A percentile compares a stretch with the other conserved stretches of the same genome.
phyloP scores from a whole-genome alignment of 2,113 vertebrate genomes.

The Saimiri boliviensis region DNA sequence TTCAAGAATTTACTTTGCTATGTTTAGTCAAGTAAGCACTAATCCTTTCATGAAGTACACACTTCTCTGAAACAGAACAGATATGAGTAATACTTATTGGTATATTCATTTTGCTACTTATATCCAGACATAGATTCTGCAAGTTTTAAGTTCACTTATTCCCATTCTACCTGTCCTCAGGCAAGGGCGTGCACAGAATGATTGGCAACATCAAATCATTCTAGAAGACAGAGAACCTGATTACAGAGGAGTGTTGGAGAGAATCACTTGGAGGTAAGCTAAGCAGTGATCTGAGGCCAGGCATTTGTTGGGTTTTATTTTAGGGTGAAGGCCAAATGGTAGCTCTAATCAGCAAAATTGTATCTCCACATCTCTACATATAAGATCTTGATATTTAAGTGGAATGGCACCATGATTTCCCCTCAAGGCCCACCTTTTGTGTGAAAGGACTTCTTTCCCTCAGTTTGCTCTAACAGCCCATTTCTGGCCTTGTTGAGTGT shows the following conservation, averaged over 20 bases:
- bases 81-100: neutral
- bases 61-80: slow-evolving; percentile 39
- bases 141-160: neutral
- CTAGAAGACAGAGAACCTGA: neutral
- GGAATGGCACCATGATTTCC: neutral
- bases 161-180: neutral
- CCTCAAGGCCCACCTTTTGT: neutral
- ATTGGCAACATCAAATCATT: neutral
- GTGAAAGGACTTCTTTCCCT: neutral
- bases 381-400: neutral
- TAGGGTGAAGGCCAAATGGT: neutral
- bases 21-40: neutral
- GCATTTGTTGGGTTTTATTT: neutral
- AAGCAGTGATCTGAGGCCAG: neutral
- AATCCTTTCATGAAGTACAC: slow-evolving; percentile 41
- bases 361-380: neutral
- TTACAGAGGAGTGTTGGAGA: neutral
- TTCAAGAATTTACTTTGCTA: neutral
- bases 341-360: neutral
- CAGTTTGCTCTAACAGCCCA: neutral
- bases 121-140: neutral
- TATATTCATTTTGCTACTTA: neutral
- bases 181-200: neutral
- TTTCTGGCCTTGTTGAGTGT: neutral
- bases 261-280: neutral